Evolutionary conservation across 2,888 invertebrate genomes (phyloP).

Genomic region (Acrobasis repandana): DNA sequence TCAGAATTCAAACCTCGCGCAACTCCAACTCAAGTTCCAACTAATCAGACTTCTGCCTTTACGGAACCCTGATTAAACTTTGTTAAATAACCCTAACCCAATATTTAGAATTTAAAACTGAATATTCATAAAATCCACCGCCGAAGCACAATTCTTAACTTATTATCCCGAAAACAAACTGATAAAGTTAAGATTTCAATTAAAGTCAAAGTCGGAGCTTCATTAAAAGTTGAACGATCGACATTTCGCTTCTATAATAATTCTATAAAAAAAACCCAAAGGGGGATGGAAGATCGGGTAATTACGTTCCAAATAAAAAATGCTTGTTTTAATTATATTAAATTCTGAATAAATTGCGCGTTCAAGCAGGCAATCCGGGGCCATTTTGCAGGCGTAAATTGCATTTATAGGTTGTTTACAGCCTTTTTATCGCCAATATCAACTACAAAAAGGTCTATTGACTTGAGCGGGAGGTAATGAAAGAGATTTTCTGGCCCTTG

Average conservation of each 20-base stretch:
- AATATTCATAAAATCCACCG: not conserved
- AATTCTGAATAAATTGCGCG: conserved; percentile 46
- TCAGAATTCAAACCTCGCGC: conserved; percentile 46
- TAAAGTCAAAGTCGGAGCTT: conserved; percentile 34
- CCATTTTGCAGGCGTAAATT: conserved; percentile 42
- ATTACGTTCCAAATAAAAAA: conserved; percentile 53
- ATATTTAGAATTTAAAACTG: conserved; percentile 2
- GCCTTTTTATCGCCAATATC: conserved; percentile 26
- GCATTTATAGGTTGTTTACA: conserved; percentile 41
- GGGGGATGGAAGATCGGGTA: conserved; percentile 44
- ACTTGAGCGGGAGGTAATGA: conserved; percentile 18
- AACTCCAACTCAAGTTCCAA: conserved; percentile 37
- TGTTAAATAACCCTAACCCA: conserved; percentile 27
- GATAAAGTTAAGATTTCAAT: conserved; percentile 26
- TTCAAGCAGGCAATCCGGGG: conserved; percentile 46
- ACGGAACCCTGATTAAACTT: conserved; percentile 33
- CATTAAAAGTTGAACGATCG: conserved; percentile 53
- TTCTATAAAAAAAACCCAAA: conserved; percentile 42
- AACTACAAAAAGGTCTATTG: conserved; percentile 23
- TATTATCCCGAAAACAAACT: conserved; percentile 27
- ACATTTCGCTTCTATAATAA: conserved; percentile 41
- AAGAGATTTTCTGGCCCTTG: not conserved
- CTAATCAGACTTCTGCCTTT: conserved; percentile 39
- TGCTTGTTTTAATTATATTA: conserved; percentile 55
- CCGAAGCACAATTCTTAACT: conserved; percentile 20